A percentile compares a stretch with the other conserved stretches of the same genome.
phyloP scores from a whole-genome alignment of 2,113 vertebrate genomes.

The Kobus ellipsiprymnus region DNA sequence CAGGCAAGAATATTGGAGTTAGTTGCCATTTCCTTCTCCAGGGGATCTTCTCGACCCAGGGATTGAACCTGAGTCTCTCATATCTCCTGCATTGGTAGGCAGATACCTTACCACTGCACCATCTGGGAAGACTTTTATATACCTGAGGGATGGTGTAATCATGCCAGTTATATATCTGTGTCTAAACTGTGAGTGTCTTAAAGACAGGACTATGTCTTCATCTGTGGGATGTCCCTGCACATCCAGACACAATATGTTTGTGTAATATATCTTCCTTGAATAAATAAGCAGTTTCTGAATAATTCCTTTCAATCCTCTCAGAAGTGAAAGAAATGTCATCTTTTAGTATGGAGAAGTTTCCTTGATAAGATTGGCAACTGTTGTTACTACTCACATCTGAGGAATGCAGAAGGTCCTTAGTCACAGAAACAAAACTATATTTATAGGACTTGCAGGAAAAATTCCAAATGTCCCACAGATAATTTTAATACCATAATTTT shows the following conservation, averaged over 20 bases:
- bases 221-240: not conserved
- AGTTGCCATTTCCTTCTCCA: not conserved
- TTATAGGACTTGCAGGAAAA: constrained; percentile 5
- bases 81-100: not conserved
- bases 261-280: not conserved
- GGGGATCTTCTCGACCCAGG: not conserved
- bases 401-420: not conserved
- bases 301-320: not conserved
- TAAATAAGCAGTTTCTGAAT: not conserved
- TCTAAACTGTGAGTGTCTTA: not conserved
- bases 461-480: constrained; percentile 28
- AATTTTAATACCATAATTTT: constrained; percentile 9
- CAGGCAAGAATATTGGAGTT: not conserved
- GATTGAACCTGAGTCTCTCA: not conserved
- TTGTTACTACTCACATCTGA: not conserved
- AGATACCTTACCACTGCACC: fast-evolving
- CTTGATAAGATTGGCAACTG: not conserved
- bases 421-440: not conserved
- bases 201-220: not conserved
- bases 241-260: not conserved
- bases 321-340: not conserved
- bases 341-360: not conserved
- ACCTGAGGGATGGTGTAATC: not conserved
- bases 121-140: not conserved
- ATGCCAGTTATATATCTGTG: not conserved